A percentile compares a stretch with the other conserved stretches of the same genome.
Evolutionary conservation across 2,888 invertebrate genomes (phyloP).

Genomic region (Plagodis dolabraria): DNA sequence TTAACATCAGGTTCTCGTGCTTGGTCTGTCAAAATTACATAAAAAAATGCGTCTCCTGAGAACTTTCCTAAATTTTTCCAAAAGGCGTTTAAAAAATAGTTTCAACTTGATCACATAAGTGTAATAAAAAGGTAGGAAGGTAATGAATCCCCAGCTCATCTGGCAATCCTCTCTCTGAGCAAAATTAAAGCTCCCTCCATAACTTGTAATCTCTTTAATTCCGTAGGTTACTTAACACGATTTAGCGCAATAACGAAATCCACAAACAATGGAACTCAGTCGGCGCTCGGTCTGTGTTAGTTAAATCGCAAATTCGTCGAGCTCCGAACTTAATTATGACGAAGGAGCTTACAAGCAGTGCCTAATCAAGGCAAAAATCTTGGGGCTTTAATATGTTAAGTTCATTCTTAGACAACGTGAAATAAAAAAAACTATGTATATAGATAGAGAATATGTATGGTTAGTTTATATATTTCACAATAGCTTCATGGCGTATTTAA

Average conservation of each 20-base stretch:
- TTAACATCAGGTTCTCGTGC: no score
- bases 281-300: constrained; percentile 49
- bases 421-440: no score
- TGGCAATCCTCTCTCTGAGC: neutral
- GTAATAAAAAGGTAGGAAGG: no score
- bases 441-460: no score
- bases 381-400: neutral
- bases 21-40: no score
- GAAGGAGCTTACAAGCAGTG: constrained; percentile 30
- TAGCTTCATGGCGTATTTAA: no score
- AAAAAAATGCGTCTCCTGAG: no score
- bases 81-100: no score
- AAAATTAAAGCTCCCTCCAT: constrained; percentile 22
- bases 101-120: no score
- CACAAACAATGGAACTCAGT: constrained; percentile 54
- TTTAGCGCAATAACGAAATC: constrained; percentile 57
- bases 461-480: neutral
- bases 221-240: constrained; percentile 47
- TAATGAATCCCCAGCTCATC: no score
- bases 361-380: neutral
- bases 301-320: constrained; percentile 56
- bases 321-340: constrained; percentile 55
- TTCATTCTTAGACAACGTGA: no score
- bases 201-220: constrained; percentile 9
- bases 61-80: no score